Evolutionary conservation across 2,888 invertebrate species (phyloP).

Genomic region (Isotomurus palustris): DNA sequence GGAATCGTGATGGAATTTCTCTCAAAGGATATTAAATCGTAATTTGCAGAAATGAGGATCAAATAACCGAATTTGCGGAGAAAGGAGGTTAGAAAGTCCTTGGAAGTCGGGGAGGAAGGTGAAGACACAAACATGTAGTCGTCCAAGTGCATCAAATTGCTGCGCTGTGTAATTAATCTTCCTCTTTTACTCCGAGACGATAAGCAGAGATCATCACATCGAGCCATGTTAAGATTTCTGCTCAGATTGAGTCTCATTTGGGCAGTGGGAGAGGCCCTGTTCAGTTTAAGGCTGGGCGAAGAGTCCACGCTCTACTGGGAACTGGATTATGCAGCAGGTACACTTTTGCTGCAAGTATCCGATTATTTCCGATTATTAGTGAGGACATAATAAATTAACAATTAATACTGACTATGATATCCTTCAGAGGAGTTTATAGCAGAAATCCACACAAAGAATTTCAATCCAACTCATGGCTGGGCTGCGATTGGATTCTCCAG

Average conservation of each 20-base stretch:
- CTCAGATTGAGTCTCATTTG: constrained; percentile 39
- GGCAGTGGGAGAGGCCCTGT: constrained; percentile 43
- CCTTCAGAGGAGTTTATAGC: constrained; percentile 40
- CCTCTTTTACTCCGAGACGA: background rate
- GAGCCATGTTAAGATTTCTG: constrained; percentile 30
- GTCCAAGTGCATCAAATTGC: background rate
- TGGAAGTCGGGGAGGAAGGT: too few relatives aligned
- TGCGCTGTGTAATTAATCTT: background rate
- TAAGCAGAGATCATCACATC: background rate
- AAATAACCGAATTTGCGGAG: too few relatives aligned
- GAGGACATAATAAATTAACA: too few relatives aligned
- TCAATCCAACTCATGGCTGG: constrained; percentile 32
- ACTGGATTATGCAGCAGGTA: constrained; percentile 42
- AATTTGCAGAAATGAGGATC: too few relatives aligned
- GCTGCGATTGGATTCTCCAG: constrained; percentile 44
- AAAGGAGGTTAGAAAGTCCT: too few relatives aligned
- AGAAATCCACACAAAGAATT: constrained; percentile 41
- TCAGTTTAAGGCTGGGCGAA: constrained; percentile 39
- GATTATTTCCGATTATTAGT: too few relatives aligned
- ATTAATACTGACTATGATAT: too few relatives aligned
- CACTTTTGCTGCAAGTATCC: too few relatives aligned
- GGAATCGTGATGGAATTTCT: background rate
- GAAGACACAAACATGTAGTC: too few relatives aligned
- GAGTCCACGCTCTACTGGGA: constrained; percentile 43
- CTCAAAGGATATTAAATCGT: too few relatives aligned